Conservation (phyloP, 2,113 vertebrate species). For the Myiozetetes cayanensis region DNA sequence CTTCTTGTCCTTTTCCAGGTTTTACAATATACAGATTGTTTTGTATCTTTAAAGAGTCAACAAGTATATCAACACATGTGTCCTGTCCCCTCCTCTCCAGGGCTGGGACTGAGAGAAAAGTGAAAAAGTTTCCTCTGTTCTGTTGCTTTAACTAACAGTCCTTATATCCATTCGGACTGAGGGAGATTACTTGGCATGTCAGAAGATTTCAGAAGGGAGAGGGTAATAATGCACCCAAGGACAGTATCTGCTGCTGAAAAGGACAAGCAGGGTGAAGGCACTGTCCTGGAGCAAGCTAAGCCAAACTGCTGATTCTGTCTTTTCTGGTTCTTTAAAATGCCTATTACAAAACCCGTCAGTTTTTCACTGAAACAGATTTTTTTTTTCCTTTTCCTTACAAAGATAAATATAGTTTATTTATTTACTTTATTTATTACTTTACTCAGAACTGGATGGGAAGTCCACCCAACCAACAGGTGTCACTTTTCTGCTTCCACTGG, state of each 20-base stretch:
- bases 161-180: background rate
- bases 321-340: background rate
- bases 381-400: background rate
- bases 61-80: background rate
- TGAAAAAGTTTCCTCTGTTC: background rate
- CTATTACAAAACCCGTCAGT: background rate
- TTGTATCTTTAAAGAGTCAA: background rate
- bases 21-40: background rate
- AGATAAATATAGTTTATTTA: background rate
- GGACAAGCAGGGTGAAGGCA: background rate
- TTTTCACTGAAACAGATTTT: background rate
- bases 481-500: background rate
- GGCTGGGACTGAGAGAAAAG: background rate
- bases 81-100: background rate
- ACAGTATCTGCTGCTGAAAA: background rate
- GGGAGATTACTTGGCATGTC: background rate
- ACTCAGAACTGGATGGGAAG: background rate
- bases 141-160: background rate
- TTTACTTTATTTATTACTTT: background rate
- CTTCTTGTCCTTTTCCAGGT: background rate
- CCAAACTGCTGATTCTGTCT: background rate
- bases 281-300: background rate
- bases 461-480: fast-evolving
- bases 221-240: background rate
- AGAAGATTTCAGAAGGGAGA: background rate